Evolutionary conservation across 2,797 vertebrate genomes (phyloP), one percentile per base, ranked within the genome.

Genomic region (Scarus forsteni): DNA sequence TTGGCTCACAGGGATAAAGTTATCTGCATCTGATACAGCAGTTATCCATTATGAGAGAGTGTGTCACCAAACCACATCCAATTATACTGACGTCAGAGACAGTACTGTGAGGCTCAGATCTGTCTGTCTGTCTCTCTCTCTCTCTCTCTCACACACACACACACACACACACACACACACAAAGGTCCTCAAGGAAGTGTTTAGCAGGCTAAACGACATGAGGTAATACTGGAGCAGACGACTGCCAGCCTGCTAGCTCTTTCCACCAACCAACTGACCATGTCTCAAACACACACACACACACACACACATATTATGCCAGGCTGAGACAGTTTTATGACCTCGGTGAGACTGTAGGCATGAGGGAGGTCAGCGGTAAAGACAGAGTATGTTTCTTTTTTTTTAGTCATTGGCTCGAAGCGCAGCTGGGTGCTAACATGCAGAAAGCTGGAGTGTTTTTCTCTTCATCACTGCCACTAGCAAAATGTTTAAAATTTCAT

Each of bases 151-250:
- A 43, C 42, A 43, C 42, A 43, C 42, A 43, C 42, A 43, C 42
- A 43, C 42, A 43, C 42, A 11, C 10, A 19, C 48, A 76, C 57
- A 72, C 64, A 79, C 77, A 66, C 77, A 81, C 60, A 60, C 16
- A 27, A 55, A 18, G 46, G 49, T 89, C 86, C 51, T 66, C 52
- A 9, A 60, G 53, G 82, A 60, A 50, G 67, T 44, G 60, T 67
- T 85, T 69, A 73, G 60, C 62, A 64, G 60, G 63, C 73, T 55
- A 19, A 72, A 80, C 77, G 68, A 63, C 67, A 85, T 84, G 84
- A 88, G 79, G 79, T 91, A 80, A 92, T 89, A 75, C 70, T 69
- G 60, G 60, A 70, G 40, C 73, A 81, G 72, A 80, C 59, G 6
- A 79, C 73, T 80, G 68, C 55, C 71, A 80, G 65, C 44, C 42